phyloP scores from a whole-genome alignment of 2,797 vertebrate species.

The Falco peregrinus region DNA sequence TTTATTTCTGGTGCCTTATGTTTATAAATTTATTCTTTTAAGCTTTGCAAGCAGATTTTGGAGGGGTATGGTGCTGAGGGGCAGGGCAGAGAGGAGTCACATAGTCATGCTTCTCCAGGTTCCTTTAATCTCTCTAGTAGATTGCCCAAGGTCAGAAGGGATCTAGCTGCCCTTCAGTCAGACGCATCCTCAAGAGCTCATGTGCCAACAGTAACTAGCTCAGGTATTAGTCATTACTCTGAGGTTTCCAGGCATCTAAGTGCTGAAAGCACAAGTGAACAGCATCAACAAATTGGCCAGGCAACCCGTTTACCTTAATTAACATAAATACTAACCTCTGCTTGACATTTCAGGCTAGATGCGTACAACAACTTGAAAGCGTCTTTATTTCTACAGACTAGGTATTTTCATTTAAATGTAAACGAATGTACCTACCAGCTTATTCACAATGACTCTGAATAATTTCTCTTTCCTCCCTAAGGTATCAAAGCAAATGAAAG shows the following conservation, averaged over 20 bases:
- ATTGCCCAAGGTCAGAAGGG: neutral
- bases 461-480: conserved; percentile 36
- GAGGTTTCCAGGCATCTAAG: neutral
- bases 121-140: neutral
- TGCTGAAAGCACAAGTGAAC: neutral
- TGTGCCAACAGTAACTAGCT: neutral
- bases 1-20: conserved; percentile 70
- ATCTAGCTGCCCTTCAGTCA: neutral
- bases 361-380: conserved; percentile 14
- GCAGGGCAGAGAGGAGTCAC: neutral
- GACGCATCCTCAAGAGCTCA: neutral
- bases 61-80: neutral
- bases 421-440: conserved; percentile 30
- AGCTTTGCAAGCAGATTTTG: neutral
- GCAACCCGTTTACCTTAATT: neutral
- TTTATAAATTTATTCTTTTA: conserved; percentile 69
- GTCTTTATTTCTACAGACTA: conserved; percentile 5
- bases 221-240: neutral
- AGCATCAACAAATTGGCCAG: neutral
- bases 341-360: conserved; percentile 41
- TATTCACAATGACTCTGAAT: conserved; percentile 36
- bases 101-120: neutral
- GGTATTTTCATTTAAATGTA: conserved; percentile 60
- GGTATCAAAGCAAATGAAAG: conserved; percentile 29
- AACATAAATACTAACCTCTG: conserved; percentile 14